phyloP scores from a whole-genome alignment of 2,888 invertebrate genomes.

The Calameuta filiformis region DNA sequence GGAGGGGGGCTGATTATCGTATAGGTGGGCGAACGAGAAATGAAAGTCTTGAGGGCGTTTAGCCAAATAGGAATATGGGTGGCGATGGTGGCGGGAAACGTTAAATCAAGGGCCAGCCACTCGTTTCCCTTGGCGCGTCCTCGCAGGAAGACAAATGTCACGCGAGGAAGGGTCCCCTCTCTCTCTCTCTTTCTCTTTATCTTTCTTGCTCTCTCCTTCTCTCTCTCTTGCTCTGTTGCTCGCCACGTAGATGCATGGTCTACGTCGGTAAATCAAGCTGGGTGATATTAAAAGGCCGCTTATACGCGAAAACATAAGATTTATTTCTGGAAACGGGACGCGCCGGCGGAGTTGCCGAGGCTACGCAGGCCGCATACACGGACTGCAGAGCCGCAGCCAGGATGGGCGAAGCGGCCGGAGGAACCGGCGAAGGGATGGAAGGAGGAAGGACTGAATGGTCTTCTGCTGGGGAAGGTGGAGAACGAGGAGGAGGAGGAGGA shows the following conservation, averaged over 20 bases:
- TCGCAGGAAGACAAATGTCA: slow-evolving; percentile 51
- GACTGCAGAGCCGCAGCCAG: background rate
- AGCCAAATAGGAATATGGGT: slow-evolving; percentile 40
- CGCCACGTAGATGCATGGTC: slow-evolving; percentile 54
- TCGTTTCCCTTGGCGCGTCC: slow-evolving; percentile 35
- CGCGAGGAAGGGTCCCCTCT: slow-evolving; percentile 23
- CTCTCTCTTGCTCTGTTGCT: slow-evolving; percentile 20
- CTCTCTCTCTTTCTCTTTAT: background rate
- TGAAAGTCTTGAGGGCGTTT: slow-evolving; percentile 31
- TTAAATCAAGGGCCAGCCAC: slow-evolving; percentile 46
- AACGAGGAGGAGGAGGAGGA: background rate
- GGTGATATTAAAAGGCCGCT: slow-evolving; percentile 66
- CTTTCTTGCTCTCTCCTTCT: background rate
- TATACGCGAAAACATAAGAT: slow-evolving; percentile 65
- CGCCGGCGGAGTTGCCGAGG: background rate
- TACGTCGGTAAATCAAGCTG: slow-evolving; percentile 62
- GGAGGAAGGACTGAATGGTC: background rate
- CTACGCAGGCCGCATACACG: background rate
- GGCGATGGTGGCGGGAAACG: slow-evolving; percentile 30
- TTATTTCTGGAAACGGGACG: slow-evolving; percentile 47
- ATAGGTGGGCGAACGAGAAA: background rate
- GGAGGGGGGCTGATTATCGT: too few species aligned
- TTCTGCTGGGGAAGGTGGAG: background rate
- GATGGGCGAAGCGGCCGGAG: background rate
- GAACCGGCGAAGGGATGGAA: background rate